Evolutionary conservation across 2,113 vertebrate genomes (phyloP).

Genomic region (Falcunculus frontatus): DNA sequence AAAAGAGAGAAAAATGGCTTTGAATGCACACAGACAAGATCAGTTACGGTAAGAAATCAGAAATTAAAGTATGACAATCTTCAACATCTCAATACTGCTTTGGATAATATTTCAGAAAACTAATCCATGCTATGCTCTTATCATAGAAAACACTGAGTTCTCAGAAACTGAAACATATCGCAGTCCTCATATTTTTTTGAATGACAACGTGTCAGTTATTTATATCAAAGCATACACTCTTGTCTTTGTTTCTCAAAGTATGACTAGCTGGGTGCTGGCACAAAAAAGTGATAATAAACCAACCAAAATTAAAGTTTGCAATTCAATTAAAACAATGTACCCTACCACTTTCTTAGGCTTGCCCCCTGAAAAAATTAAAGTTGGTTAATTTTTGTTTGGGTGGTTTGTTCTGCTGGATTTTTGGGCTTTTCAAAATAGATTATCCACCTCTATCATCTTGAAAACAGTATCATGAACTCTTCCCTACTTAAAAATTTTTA

Average conservation of each 20-base stretch:
- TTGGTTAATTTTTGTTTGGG: background rate
- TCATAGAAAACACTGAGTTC: background rate
- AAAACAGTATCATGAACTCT: background rate
- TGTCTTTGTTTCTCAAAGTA: background rate
- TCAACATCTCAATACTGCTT: background rate
- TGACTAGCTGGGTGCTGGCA: background rate
- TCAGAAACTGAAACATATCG: background rate
- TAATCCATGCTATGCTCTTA: background rate
- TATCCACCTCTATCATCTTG: background rate
- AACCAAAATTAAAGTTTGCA: background rate
- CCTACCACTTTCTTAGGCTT: background rate
- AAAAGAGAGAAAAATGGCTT: background rate
- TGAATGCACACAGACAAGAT: background rate
- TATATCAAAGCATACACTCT: background rate
- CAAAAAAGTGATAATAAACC: background rate
- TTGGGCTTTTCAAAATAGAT: background rate
- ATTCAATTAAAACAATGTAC: background rate
- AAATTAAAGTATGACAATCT: background rate
- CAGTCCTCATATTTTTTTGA: background rate
- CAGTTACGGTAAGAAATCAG: background rate
- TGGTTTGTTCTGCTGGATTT: background rate
- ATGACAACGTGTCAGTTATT: background rate
- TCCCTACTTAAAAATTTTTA: background rate
- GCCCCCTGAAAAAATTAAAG: background rate
- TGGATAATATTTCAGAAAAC: background rate